A percentile compares a stretch with the other conserved stretches of the same genome.
These are phyloP conservation scores for Anoplius nigerrimus DNA, from an alignment of 2,888 invertebrate genomes.

Conservation along the genomic window DNA sequence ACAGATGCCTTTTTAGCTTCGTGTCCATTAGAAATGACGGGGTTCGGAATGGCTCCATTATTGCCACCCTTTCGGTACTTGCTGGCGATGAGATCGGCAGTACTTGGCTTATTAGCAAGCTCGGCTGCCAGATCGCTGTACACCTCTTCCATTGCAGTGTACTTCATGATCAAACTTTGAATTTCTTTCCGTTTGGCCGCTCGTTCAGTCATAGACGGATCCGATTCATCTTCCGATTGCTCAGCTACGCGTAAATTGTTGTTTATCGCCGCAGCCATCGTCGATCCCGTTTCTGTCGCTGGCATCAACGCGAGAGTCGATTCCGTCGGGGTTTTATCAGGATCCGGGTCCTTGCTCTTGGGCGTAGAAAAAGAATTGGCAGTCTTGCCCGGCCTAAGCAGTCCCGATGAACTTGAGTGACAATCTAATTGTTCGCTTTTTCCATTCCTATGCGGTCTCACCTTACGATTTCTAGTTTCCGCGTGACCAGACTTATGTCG, in stretches of 20 bases:
- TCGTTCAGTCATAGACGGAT: conserved; percentile 81
- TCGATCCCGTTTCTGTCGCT: neutral
- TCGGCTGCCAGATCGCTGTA: conserved; percentile 78
- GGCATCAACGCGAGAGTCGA: conserved; percentile 22
- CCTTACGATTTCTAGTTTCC: conserved; percentile 62
- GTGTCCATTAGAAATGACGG: neutral
- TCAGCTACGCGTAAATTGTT: neutral
- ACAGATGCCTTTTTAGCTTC: conserved; percentile 27
- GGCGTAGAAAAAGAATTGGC: conserved; percentile 46
- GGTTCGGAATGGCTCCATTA: neutral
- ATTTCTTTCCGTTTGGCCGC: conserved; percentile 90
- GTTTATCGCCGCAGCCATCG: neutral
- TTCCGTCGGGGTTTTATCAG: conserved; percentile 70
- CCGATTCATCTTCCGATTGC: conserved; percentile 59
- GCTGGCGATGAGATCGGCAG: conserved; percentile 71
- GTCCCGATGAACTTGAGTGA: conserved; percentile 57
- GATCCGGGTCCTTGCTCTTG: conserved; percentile 59
- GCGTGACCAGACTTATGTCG: conserved; percentile 76
- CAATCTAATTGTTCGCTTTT: conserved; percentile 80
- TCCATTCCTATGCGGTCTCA: conserved; percentile 78
- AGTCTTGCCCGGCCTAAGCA: conserved; percentile 77
- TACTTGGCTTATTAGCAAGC: conserved; percentile 53
- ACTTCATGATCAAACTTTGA: conserved; percentile 88
- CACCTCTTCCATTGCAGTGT: conserved; percentile 86
- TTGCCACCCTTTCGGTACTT: conserved; percentile 65